Conservation (phyloP, 1,140 invertebrate genomes). For the Samia ricini region DNA sequence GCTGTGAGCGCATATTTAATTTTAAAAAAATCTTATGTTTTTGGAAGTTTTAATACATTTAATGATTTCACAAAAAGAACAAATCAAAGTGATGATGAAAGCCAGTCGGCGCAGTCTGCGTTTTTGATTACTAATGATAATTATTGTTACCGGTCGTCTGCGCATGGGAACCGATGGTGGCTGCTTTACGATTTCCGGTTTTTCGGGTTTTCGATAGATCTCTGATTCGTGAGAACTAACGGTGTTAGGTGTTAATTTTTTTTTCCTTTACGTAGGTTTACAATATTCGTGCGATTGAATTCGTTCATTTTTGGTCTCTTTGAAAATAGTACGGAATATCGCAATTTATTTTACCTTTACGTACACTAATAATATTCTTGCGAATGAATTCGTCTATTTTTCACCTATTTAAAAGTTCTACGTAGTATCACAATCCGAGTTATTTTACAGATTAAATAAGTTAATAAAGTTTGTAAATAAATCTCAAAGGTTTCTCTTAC, state of each 20-base stretch:
- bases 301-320: not conserved
- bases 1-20: not conserved
- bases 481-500: too few species aligned
- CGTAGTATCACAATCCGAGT: too few species aligned
- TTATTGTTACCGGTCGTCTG: not conserved
- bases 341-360: too few species aligned
- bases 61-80: conserved; percentile 2
- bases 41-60: not conserved
- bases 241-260: conserved; percentile 20
- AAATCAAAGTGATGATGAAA: not conserved
- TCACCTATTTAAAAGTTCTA: too few species aligned
- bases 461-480: too few species aligned
- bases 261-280: not conserved
- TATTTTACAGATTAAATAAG: too few species aligned
- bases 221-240: conserved; percentile 57
- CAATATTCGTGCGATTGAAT: not conserved
- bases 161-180: conserved; percentile 33
- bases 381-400: too few species aligned
- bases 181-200: conserved; percentile 51
- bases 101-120: too few species aligned
- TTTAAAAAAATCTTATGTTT: not conserved
- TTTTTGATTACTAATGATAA: not conserved
- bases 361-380: too few species aligned
- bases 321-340: too few species aligned
- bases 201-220: conserved; percentile 55